These are phyloP conservation scores for Myiozetetes cayanensis DNA, from an alignment of 2,113 vertebrate genomes.

Conservation along the genomic window DNA sequence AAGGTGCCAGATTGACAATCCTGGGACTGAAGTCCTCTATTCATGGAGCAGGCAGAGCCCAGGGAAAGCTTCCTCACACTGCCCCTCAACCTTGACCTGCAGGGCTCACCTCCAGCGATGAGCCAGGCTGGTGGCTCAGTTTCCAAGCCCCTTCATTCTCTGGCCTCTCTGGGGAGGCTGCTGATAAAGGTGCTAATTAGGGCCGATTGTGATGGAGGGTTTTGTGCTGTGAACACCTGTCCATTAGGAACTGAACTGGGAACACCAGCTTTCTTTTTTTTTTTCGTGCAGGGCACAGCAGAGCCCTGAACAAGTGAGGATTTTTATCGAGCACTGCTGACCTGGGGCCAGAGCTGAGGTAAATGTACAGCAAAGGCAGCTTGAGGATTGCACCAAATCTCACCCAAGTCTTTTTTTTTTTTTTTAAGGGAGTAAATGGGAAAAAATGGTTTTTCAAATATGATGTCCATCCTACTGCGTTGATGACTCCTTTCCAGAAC, in stretches of 20 bases:
- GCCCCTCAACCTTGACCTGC: slow-evolving; percentile 60
- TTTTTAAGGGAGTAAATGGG: background rate
- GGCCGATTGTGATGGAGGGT: background rate
- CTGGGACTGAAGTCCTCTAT: background rate
- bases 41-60: background rate
- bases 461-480: background rate
- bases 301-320: background rate
- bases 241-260: background rate
- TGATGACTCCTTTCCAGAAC: background rate
- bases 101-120: slow-evolving; percentile 22
- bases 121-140: background rate
- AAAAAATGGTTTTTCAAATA: background rate
- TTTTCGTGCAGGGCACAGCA: background rate
- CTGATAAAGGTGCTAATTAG: slow-evolving; percentile 62
- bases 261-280: background rate
- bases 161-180: slow-evolving; percentile 38
- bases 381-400: background rate
- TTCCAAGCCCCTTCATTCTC: slow-evolving; percentile 15
- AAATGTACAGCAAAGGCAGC: background rate
- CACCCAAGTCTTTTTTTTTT: background rate
- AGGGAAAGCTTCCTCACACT: background rate
- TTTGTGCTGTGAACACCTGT: slow-evolving; percentile 57
- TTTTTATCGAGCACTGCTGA: background rate
- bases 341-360: background rate
- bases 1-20: slow-evolving; percentile 54